These are phyloP conservation scores for Campoletis raptor DNA, from an alignment of 2,888 invertebrate genomes.

Conservation along the genomic window DNA sequence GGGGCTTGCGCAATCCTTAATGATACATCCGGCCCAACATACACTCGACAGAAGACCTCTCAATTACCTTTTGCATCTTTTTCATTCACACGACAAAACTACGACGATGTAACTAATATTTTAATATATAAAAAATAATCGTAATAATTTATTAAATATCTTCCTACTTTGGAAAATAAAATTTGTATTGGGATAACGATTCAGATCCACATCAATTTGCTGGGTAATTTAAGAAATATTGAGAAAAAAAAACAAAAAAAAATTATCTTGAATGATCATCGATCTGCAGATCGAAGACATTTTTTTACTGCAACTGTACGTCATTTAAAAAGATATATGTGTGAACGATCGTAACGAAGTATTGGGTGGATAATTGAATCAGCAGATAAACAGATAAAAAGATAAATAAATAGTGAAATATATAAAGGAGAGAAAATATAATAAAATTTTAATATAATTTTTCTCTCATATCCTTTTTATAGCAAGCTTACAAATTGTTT, in stretches of 20 bases:
- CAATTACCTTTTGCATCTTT: constrained; percentile 52
- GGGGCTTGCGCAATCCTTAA: constrained; percentile 79
- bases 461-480: constrained; percentile 22
- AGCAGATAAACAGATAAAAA: neutral
- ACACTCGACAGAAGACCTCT: constrained; percentile 53
- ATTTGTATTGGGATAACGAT: neutral
- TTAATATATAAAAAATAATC: neutral
- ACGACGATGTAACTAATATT: neutral
- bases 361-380: neutral
- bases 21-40: constrained; percentile 77
- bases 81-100: constrained; percentile 37
- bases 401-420: neutral
- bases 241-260: no score
- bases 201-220: neutral
- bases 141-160: neutral
- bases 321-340: no score
- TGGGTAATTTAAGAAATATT: neutral
- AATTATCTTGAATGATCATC: no score
- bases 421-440: no score
- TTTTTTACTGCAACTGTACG: no score
- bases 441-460: constrained; percentile 11
- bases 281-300: no score
- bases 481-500: constrained; percentile 8
- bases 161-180: neutral
- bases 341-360: neutral